phyloP scores from a whole-genome alignment of 2,113 vertebrate species.

The Corythaixoides concolor region DNA sequence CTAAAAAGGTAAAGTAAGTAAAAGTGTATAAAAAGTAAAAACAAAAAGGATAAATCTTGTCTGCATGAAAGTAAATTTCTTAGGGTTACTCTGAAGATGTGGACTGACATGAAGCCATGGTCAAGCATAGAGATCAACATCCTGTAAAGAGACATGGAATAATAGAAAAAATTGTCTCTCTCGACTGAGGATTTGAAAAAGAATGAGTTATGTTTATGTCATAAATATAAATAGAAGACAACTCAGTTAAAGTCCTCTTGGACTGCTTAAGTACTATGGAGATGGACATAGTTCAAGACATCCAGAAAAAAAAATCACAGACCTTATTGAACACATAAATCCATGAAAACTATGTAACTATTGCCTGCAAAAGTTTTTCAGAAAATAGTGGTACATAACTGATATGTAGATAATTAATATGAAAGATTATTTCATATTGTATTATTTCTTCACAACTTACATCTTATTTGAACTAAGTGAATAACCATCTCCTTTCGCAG shows the following conservation, averaged over 20 bases:
- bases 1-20: neutral
- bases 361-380: neutral
- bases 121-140: neutral
- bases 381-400: neutral
- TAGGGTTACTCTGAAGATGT: neutral
- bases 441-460: neutral
- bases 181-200: neutral
- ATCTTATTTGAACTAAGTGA: conserved; percentile 29
- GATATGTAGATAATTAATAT: neutral
- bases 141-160: neutral
- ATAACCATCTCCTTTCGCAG: neutral
- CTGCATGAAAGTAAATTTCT: neutral
- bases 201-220: neutral
- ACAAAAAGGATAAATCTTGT: neutral
- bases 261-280: neutral
- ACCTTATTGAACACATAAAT: neutral
- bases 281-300: neutral
- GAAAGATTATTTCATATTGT: neutral
- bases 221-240: neutral
- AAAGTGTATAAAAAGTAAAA: neutral
- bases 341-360: neutral
- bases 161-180: neutral
- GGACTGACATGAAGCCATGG: neutral
- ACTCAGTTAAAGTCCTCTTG: neutral
- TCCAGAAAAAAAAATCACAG: neutral